These are phyloP conservation scores for Drosophila hydei DNA, from an alignment of 1,140 invertebrate species.

Conservation along the genomic window DNA sequence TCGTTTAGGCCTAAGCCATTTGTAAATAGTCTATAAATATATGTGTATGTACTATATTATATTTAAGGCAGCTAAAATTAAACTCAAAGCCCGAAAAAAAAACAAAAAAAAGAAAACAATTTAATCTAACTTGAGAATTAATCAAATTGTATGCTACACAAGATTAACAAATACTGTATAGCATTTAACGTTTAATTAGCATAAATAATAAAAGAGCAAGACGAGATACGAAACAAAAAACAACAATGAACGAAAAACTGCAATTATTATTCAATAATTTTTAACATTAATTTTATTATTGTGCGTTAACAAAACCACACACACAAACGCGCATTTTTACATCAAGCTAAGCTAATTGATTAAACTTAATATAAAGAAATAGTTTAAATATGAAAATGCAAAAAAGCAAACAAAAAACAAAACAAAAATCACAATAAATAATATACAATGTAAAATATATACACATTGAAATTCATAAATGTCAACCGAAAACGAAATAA, in stretches of 20 bases:
- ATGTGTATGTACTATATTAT: conserved; percentile 49
- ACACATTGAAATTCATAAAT: conserved; percentile 76
- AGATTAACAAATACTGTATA: conserved; percentile 68
- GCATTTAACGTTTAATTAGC: conserved; percentile 80
- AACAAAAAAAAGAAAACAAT: conserved; percentile 39
- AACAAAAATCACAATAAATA: conserved; percentile 59
- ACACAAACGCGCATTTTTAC: conserved; percentile 67
- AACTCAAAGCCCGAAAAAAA: conserved; percentile 32
- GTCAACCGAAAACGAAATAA: conserved; percentile 54
- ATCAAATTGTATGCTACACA: conserved; percentile 80
- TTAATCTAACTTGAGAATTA: conserved; percentile 79
- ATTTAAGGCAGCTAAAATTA: conserved; percentile 48
- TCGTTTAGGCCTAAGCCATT: conserved; percentile 71
- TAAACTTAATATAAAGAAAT: conserved; percentile 67
- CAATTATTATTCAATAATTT: conserved; percentile 83
- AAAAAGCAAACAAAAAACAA: conserved; percentile 46
- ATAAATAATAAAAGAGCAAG: conserved; percentile 65
- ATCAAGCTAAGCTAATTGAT: conserved; percentile 82
- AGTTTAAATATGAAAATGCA: conserved; percentile 55
- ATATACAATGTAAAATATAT: conserved; percentile 77
- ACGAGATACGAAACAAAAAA: conserved; percentile 32
- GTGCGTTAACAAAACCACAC: conserved; percentile 56
- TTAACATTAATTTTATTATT: conserved; percentile 80
- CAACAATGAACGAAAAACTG: conserved; percentile 61
- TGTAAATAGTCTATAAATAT: conserved; percentile 75